A percentile compares a stretch with the other conserved stretches of the same genome.
Evolutionary conservation across 1,140 invertebrate genomes (phyloP).

Genomic region (Penaeus indicus): DNA sequence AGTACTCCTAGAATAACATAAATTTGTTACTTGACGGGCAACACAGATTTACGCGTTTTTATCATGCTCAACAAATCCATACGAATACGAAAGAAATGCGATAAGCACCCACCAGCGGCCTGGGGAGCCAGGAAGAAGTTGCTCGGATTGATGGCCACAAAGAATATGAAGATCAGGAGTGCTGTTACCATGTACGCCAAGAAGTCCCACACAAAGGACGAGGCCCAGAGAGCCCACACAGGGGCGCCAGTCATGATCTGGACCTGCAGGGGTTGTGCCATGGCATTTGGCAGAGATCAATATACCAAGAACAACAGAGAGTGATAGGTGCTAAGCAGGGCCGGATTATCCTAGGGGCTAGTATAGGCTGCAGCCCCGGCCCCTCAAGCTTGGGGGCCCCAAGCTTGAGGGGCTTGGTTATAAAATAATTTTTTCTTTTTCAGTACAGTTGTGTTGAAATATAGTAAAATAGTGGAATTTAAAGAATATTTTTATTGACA

Average conservation of each 20-base stretch:
- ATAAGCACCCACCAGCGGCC: slow-evolving; percentile 36
- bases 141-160: slow-evolving; percentile 59
- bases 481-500: no score
- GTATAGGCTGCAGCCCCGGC: no score
- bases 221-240: slow-evolving; percentile 54
- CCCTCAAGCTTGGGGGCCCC: no score
- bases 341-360: no score
- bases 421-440: no score
- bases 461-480: no score
- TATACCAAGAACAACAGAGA: neutral
- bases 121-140: slow-evolving; percentile 45
- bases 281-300: neutral
- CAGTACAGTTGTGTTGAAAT: no score
- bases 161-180: slow-evolving; percentile 67
- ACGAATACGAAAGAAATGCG: no score
- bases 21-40: slow-evolving; percentile 63
- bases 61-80: no score
- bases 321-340: no score
- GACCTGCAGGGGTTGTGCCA: slow-evolving; percentile 29
- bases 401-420: no score
- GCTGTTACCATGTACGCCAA: slow-evolving; percentile 56
- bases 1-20: slow-evolving; percentile 72
- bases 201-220: slow-evolving; percentile 64
- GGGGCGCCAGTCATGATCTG: slow-evolving; percentile 65
- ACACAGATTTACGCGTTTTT: no score